phyloP scores from a whole-genome alignment of 2,113 vertebrate species.

The Micromys minutus region DNA sequence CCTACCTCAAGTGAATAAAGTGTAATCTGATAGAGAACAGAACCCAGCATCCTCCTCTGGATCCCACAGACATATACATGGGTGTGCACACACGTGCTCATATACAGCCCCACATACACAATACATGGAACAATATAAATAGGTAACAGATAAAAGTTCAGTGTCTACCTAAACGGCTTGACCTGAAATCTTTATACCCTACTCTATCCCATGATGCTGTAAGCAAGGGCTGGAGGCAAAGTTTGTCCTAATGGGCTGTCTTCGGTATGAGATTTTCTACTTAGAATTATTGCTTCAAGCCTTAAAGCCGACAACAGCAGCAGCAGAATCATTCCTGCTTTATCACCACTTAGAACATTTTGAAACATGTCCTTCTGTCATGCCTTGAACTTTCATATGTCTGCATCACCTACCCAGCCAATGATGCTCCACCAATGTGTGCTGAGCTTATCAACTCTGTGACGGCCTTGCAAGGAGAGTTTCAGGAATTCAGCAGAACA shows the following conservation, averaged over 20 bases:
- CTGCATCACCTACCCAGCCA: background rate
- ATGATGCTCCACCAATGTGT: background rate
- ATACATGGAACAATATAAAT: background rate
- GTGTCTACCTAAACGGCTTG: background rate
- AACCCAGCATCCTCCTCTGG: background rate
- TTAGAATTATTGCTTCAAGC: background rate
- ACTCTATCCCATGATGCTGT: rapidly evolving
- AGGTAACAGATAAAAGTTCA: background rate
- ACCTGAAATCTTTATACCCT: rapidly evolving
- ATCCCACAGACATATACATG: background rate
- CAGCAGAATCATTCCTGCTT: background rate
- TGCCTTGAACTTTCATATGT: background rate
- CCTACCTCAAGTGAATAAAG: background rate
- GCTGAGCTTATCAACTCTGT: background rate
- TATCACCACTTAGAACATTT: background rate
- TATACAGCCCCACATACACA: background rate
- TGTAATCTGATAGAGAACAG: background rate
- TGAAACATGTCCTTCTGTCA: background rate
- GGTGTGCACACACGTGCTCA: background rate
- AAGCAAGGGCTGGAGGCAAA: rapidly evolving
- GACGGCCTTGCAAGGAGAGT: background rate
- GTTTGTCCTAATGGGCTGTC: background rate
- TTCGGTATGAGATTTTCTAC: background rate
- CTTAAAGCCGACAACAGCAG: background rate
- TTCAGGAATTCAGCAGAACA: background rate